Percentiles rank a stretch among this genome's conserved stretches.
phyloP scores from a whole-genome alignment of 2,888 invertebrate species.

The Amphiduros pacificus region DNA sequence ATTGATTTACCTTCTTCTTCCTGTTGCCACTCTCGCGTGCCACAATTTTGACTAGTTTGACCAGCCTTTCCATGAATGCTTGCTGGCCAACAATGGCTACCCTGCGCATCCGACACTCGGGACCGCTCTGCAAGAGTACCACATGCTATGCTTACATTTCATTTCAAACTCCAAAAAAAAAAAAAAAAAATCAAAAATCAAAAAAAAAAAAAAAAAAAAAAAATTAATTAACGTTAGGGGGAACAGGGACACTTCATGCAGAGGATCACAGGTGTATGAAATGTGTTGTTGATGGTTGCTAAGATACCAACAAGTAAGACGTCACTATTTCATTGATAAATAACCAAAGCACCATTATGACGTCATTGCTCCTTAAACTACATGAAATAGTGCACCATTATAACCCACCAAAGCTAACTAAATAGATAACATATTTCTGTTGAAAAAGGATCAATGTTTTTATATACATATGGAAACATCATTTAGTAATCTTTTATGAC shows the following conservation, averaged over 20 bases:
- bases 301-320: too few relatives aligned
- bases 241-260: not conserved
- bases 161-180: not conserved
- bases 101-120: constrained; percentile 64
- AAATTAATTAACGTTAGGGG: not conserved
- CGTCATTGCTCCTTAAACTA: too few relatives aligned
- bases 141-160: not conserved
- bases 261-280: too few relatives aligned
- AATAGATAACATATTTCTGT: too few relatives aligned
- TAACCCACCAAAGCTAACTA: too few relatives aligned
- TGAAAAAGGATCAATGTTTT: too few relatives aligned
- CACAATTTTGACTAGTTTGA: constrained; percentile 83
- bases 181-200: not conserved
- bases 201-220: not conserved
- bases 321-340: too few relatives aligned
- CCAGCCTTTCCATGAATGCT: constrained; percentile 87
- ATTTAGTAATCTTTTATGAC: too few relatives aligned
- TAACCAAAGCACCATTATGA: too few relatives aligned
- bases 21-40: constrained; percentile 88
- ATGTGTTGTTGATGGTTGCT: too few relatives aligned
- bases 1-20: constrained; percentile 71
- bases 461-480: too few relatives aligned
- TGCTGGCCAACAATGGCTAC: constrained; percentile 82
- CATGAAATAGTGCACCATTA: too few relatives aligned
- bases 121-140: constrained; percentile 42